phyloP scores from a whole-genome alignment of 2,888 invertebrate genomes.

The Ennomos erosarius region DNA sequence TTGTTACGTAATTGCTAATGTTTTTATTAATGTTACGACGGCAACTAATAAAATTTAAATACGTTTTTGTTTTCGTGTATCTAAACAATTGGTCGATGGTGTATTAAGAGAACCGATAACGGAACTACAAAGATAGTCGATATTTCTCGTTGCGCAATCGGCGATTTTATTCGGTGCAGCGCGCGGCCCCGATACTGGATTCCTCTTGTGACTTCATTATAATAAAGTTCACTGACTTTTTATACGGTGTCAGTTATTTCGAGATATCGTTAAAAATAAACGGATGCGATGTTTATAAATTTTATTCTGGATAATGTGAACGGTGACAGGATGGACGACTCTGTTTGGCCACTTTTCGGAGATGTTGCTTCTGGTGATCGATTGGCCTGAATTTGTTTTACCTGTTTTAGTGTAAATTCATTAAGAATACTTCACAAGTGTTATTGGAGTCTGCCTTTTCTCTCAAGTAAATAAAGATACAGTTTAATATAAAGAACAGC shows the following conservation, averaged over 20 bases:
- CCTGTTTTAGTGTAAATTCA: too few relatives aligned
- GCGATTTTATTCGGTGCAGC: slow-evolving; percentile 67
- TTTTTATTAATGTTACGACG: slow-evolving; percentile 51
- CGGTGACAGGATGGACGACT: slow-evolving; percentile 25
- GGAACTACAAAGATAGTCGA: slow-evolving; percentile 64
- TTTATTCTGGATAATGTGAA: slow-evolving; percentile 33
- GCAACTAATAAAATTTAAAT: slow-evolving; percentile 39
- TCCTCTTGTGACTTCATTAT: slow-evolving; percentile 62
- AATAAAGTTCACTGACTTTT: slow-evolving; percentile 59
- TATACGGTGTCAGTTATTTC: slow-evolving; percentile 50
- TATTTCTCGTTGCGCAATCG: slow-evolving; percentile 67
- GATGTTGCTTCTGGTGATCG: slow-evolving; percentile 12
- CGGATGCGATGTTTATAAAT: slow-evolving; percentile 32
- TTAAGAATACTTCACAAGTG: too few relatives aligned
- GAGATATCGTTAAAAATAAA: slow-evolving; percentile 42
- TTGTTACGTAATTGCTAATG: slow-evolving; percentile 54
- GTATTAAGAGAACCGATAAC: slow-evolving; percentile 66
- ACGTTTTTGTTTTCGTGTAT: slow-evolving; percentile 52
- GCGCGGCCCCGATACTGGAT: slow-evolving; percentile 61
- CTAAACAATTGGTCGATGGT: slow-evolving; percentile 55
- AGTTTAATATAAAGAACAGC: too few relatives aligned
- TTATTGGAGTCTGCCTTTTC: too few relatives aligned
- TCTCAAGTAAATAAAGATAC: too few relatives aligned
- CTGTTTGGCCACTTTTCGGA: slow-evolving; percentile 4
- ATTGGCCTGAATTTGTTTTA: slow-evolving; percentile 2